phyloP scores from a whole-genome alignment of 2,113 vertebrate species.

The Benitochromis conjunctus region DNA sequence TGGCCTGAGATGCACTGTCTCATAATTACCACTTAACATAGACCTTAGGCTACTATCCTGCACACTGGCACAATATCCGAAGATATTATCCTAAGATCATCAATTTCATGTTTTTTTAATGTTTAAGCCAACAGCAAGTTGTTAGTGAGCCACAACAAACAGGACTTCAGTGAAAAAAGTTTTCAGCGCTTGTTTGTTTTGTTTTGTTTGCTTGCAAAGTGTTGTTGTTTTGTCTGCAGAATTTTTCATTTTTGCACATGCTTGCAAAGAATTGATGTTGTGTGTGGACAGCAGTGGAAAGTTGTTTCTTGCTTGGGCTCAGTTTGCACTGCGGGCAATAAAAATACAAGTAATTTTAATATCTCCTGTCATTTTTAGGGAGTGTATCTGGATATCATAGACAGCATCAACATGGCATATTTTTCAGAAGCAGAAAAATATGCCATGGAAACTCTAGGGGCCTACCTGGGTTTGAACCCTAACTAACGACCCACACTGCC shows the following conservation, averaged over 20 bases:
- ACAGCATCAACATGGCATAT: neutral
- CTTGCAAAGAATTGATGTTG: neutral
- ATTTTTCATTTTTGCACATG: neutral
- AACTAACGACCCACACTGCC: neutral
- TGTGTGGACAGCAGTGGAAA: neutral
- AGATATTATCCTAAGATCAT: neutral
- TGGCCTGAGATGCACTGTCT: neutral
- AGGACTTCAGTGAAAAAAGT: neutral
- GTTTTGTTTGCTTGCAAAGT: neutral
- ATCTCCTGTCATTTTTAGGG: neutral
- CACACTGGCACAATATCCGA: neutral
- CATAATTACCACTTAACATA: neutral
- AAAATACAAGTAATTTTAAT: neutral
- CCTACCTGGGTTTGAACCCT: accelerated
- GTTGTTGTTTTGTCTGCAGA: neutral
- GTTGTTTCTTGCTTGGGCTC: neutral
- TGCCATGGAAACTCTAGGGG: neutral
- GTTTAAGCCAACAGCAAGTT: neutral
- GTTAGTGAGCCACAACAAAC: neutral
- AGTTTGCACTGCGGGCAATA: neutral
- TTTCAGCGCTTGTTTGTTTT: neutral
- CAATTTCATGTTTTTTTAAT: neutral
- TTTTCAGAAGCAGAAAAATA: neutral
- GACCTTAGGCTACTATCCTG: neutral
- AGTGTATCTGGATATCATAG: neutral